phyloP scores from a whole-genome alignment of 92 coral and sea anemone species.

The Epizoanthus rinbou region DNA sequence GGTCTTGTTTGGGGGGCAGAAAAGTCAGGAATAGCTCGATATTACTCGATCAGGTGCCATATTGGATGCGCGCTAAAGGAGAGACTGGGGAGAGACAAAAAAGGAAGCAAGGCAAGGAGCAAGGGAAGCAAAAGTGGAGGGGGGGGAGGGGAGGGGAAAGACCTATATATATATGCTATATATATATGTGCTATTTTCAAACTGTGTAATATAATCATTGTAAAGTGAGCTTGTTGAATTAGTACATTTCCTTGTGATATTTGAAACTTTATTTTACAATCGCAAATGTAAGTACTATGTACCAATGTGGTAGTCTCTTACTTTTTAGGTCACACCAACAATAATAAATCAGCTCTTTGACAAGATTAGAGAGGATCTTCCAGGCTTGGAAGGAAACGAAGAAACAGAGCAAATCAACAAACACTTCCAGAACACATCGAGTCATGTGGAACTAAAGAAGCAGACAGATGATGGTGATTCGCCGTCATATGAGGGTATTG shows the following conservation, averaged over 20 bases:
- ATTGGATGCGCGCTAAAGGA: no score
- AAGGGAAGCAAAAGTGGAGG: no score
- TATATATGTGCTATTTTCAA: no score
- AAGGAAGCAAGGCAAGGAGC: no score
- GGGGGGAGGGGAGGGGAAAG: no score
- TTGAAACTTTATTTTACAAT: not conserved
- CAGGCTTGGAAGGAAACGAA: slow-evolving; percentile 87
- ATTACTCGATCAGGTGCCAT: no score
- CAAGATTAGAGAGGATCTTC: slow-evolving; percentile 95
- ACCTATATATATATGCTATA: no score
- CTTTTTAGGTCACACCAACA: slow-evolving; percentile 87
- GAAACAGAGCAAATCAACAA: slow-evolving; percentile 93
- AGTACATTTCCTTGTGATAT: not conserved
- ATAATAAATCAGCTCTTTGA: slow-evolving; percentile 93
- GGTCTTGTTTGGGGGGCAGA: no score
- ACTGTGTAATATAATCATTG: no score
- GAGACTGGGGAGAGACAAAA: no score
- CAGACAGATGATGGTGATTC: slow-evolving; percentile 71
- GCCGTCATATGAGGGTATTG: slow-evolving; percentile 78
- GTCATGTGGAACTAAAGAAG: slow-evolving; percentile 84
- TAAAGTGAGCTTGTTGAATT: not conserved
- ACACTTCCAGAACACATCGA: slow-evolving; percentile 89
- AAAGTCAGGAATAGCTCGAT: no score
- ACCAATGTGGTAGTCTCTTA: not conserved
- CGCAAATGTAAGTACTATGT: no score